These are phyloP conservation scores for Ostrea denselamellosa DNA, from an alignment of 1,140 invertebrate species.

Conservation along the genomic window DNA sequence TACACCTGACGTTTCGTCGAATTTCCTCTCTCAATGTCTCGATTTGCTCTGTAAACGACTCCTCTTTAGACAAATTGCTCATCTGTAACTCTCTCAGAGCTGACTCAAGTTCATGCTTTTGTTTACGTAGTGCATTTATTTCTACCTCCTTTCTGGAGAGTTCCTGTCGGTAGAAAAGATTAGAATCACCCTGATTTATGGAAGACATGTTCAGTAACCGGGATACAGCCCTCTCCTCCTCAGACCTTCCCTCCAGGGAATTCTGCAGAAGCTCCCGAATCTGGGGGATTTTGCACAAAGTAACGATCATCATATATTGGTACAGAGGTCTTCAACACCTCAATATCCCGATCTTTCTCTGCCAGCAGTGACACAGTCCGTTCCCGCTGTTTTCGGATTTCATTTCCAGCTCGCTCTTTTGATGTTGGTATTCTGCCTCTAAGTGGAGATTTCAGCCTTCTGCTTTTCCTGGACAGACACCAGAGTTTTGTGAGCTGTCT, in stretches of 20 bases:
- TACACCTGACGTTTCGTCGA: slow-evolving; percentile 85
- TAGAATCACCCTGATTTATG: slow-evolving; percentile 75
- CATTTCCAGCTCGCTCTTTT: slow-evolving; percentile 84
- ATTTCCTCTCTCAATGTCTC: slow-evolving; percentile 81
- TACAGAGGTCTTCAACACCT: slow-evolving; percentile 80
- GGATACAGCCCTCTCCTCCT: slow-evolving; percentile 70
- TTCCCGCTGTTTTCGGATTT: slow-evolving; percentile 88
- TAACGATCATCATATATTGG: slow-evolving; percentile 48
- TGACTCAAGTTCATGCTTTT: slow-evolving; percentile 86
- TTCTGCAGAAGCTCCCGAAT: slow-evolving; percentile 64
- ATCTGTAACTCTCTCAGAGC: slow-evolving; percentile 84
- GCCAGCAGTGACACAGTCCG: slow-evolving; percentile 87
- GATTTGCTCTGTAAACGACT: slow-evolving; percentile 82
- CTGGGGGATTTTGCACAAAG: slow-evolving; percentile 52
- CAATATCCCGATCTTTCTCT: slow-evolving; percentile 90
- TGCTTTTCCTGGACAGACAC: slow-evolving; percentile 78
- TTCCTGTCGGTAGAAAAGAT: slow-evolving; percentile 92
- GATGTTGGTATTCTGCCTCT: slow-evolving; percentile 82
- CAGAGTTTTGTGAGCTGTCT: slow-evolving; percentile 70
- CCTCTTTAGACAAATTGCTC: slow-evolving; percentile 81
- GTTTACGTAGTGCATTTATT: slow-evolving; percentile 85
- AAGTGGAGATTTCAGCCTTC: slow-evolving; percentile 80
- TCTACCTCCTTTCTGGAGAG: slow-evolving; percentile 89
- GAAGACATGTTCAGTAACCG: slow-evolving; percentile 66
- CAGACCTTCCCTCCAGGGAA: slow-evolving; percentile 55